phyloP scores from a whole-genome alignment of 2,888 invertebrate genomes.

The Sialis lutaria region DNA sequence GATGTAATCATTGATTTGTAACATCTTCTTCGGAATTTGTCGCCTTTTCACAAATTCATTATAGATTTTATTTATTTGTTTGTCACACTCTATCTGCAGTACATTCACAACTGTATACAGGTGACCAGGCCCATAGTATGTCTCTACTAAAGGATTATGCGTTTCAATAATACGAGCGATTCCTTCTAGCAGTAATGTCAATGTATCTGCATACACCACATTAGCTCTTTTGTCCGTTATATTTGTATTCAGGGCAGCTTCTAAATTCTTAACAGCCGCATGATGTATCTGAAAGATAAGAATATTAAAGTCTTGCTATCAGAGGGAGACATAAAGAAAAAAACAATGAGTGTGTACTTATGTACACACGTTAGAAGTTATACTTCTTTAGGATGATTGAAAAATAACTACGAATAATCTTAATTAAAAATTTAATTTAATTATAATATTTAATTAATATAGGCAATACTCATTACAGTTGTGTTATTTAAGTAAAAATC shows the following conservation, averaged over 20 bases:
- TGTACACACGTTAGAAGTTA: too few relatives aligned
- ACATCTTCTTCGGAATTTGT: slow-evolving; percentile 41
- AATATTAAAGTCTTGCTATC: too few relatives aligned
- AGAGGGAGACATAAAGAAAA: too few relatives aligned
- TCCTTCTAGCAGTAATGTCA: slow-evolving; percentile 71
- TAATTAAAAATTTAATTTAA: too few relatives aligned
- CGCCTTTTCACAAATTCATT: slow-evolving; percentile 55
- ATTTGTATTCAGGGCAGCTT: slow-evolving; percentile 43
- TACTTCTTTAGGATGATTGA: too few relatives aligned
- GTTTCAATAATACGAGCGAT: slow-evolving; percentile 70
- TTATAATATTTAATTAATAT: too few relatives aligned
- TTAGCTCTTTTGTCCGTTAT: slow-evolving; percentile 51
- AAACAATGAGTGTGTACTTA: too few relatives aligned
- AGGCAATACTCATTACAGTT: neutral
- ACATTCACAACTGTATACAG: slow-evolving; percentile 51
- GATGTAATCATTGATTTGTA: slow-evolving; percentile 39
- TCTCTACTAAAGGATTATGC: slow-evolving; percentile 77
- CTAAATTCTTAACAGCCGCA: slow-evolving; percentile 53
- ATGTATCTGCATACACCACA: slow-evolving; percentile 69
- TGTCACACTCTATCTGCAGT: slow-evolving; percentile 66
- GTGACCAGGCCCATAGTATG: slow-evolving; percentile 70
- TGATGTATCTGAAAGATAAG: slow-evolving; percentile 31
- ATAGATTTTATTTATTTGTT: slow-evolving; percentile 40
- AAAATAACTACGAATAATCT: too few relatives aligned
- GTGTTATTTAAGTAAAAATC: too few relatives aligned